phyloP scores from a whole-genome alignment of 2,113 vertebrate species.

The Trogon melanurus region DNA sequence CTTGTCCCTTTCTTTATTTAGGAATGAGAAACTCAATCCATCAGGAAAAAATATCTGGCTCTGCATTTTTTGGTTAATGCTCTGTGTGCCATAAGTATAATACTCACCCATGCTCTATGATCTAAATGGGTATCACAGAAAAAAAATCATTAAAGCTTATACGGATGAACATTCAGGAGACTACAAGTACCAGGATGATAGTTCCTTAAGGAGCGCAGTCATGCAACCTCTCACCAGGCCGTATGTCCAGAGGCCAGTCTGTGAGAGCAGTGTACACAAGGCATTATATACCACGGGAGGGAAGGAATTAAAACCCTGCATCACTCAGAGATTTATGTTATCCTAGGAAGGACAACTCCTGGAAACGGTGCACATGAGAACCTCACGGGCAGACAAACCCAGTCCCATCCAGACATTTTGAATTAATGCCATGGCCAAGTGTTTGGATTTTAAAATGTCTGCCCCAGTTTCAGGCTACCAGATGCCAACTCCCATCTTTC shows the following conservation, averaged over 20 bases:
- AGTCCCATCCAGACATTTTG: constrained; percentile 20
- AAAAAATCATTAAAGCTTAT: background rate
- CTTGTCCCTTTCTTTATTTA: background rate
- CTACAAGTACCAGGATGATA: background rate
- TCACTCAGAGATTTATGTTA: background rate
- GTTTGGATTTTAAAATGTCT: constrained; percentile 43
- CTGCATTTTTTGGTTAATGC: background rate
- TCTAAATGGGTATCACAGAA: background rate
- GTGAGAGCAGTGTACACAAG: background rate
- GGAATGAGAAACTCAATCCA: background rate
- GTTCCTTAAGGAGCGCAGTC: background rate
- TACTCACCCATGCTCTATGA: background rate
- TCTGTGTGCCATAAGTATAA: background rate
- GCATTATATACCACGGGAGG: background rate
- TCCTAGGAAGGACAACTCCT: constrained; percentile 18
- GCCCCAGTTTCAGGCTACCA: constrained; percentile 25
- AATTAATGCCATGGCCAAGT: constrained; percentile 33
- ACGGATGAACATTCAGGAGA: background rate
- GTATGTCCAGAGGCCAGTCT: background rate
- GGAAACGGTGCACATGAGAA: background rate
- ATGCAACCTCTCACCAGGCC: background rate
- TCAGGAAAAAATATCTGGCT: background rate
- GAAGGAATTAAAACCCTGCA: background rate
- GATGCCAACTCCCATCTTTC: constrained; percentile 46
- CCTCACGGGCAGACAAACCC: background rate